Percentiles rank a stretch among this genome's conserved stretches.
Evolutionary conservation across 2,113 vertebrate genomes (phyloP).

Genomic region (Emydocephalus ijimae): DNA sequence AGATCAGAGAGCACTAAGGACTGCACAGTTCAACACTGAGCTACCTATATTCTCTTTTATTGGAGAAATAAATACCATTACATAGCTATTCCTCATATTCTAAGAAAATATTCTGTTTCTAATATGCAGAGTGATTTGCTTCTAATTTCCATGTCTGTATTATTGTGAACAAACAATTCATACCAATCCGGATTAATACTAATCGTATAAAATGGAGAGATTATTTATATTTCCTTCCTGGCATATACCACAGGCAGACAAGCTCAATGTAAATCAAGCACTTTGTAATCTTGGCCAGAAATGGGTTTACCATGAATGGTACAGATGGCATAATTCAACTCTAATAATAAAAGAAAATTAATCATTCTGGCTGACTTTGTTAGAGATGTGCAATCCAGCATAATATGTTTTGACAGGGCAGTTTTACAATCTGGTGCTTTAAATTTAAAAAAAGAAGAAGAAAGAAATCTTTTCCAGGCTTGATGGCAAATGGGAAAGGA

Average conservation of each 20-base stretch:
- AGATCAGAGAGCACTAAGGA: neutral
- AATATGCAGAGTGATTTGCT: neutral
- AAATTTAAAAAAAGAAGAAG: neutral
- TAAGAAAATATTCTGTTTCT: neutral
- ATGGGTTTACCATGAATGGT: neutral
- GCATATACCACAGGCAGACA: neutral
- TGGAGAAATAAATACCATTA: neutral
- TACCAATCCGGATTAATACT: neutral
- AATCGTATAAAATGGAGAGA: neutral
- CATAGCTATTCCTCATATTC: neutral
- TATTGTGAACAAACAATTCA: neutral
- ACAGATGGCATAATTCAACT: neutral
- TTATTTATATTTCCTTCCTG: neutral
- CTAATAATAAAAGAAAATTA: neutral
- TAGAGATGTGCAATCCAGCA: neutral
- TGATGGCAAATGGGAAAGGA: neutral
- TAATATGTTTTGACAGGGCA: neutral
- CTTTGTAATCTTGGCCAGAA: neutral
- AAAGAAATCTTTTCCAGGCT: neutral
- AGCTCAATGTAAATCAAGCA: neutral
- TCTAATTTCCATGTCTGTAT: neutral
- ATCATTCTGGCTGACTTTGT: neutral
- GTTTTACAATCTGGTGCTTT: neutral
- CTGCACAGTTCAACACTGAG: neutral
- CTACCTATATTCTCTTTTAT: neutral